A percentile compares a stretch with the other conserved stretches of the same genome.
These are phyloP conservation scores for Apocrypta bakeri DNA, from an alignment of 1,140 invertebrate species.

Conservation along the genomic window DNA sequence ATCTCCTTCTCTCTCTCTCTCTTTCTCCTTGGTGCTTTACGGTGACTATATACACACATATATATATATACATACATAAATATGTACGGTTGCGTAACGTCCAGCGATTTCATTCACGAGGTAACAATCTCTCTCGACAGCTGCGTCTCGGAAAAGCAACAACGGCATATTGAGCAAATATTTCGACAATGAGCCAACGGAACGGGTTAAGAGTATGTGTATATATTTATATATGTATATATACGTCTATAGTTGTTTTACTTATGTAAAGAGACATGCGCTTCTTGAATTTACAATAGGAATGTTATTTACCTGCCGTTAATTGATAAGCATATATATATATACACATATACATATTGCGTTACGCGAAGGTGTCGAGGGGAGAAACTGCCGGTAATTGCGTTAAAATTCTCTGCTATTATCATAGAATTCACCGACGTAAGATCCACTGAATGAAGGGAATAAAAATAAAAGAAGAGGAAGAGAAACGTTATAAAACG, in stretches of 20 bases:
- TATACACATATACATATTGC: too few relatives aligned
- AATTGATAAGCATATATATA: too few relatives aligned
- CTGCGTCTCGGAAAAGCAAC: neutral
- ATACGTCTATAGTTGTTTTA: neutral
- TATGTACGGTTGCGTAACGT: constrained; percentile 1
- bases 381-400: too few relatives aligned
- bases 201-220: neutral
- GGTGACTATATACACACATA: too few relatives aligned
- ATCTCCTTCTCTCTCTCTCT: neutral
- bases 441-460: too few relatives aligned
- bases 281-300: neutral
- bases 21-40: too few relatives aligned
- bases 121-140: constrained; percentile 21
- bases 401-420: too few relatives aligned
- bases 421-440: too few relatives aligned
- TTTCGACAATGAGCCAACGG: neutral
- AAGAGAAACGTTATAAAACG: neutral
- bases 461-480: neutral
- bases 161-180: neutral
- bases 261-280: neutral
- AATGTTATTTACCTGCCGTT: neutral
- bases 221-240: neutral
- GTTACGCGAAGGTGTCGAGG: too few relatives aligned
- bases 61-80: neutral
- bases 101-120: constrained; percentile 31